Percentiles rank a stretch among this genome's conserved stretches.
Evolutionary conservation across 2,113 vertebrate genomes (phyloP).

Genomic region (Sus scrofa): DNA sequence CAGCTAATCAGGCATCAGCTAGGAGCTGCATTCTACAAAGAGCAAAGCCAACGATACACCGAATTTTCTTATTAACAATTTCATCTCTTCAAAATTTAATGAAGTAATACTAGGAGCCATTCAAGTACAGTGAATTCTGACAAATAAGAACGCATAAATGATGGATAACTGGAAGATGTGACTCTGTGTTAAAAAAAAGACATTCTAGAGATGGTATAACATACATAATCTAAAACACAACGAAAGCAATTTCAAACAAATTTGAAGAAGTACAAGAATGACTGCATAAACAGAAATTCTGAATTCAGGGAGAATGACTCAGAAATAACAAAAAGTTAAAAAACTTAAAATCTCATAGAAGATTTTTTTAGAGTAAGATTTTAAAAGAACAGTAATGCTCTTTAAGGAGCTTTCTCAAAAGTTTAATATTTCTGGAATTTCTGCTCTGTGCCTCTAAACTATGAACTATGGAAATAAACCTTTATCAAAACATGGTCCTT

Average conservation of each 20-base stretch:
- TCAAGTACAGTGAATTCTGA: not conserved
- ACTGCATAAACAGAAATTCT: not conserved
- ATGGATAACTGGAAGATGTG: not conserved
- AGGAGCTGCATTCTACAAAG: not conserved
- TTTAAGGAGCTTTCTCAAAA: not conserved
- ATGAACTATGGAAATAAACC: not conserved
- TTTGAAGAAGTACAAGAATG: not conserved
- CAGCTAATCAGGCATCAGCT: not conserved
- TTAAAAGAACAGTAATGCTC: not conserved
- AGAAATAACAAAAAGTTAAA: not conserved
- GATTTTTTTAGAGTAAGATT: not conserved
- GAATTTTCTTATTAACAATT: not conserved
- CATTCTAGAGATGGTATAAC: not conserved
- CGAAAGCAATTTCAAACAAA: conserved; percentile 32
- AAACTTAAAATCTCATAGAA: conserved; percentile 1
- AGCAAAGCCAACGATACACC: not conserved
- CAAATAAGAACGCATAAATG: not conserved
- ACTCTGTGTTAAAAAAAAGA: not conserved
- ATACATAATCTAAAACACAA: not conserved
- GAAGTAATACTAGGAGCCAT: not conserved
- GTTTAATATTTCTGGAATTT: not conserved
- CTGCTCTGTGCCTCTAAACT: not conserved
- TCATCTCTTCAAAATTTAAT: not conserved
- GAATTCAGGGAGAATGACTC: not conserved
- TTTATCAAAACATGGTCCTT: not conserved